These are phyloP conservation scores for Oligia latruncula DNA, from an alignment of 2,888 invertebrate species.

Conservation along the genomic window DNA sequence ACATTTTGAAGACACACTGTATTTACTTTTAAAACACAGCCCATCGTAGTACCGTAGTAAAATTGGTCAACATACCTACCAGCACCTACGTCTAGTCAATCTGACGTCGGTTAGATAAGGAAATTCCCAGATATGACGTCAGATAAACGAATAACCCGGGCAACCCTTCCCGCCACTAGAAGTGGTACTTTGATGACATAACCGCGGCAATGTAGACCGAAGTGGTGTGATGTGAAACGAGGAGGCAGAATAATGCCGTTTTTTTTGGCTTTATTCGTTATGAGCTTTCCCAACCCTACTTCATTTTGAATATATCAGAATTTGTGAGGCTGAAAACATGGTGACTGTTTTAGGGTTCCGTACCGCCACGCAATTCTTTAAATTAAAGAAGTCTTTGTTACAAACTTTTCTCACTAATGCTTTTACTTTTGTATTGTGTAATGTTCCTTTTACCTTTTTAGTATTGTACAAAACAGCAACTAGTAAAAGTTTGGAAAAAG, in stretches of 20 bases:
- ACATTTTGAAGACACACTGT: too few species aligned
- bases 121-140: slow-evolving; percentile 36
- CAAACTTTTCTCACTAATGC: too few species aligned
- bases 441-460: too few species aligned
- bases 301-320: slow-evolving; percentile 31
- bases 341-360: not conserved
- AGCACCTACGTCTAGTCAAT: not conserved
- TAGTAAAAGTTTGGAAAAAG: too few species aligned
- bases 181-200: slow-evolving; percentile 35
- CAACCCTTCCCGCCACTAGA: slow-evolving; percentile 27
- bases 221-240: slow-evolving; percentile 22
- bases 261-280: slow-evolving; percentile 14
- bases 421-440: too few species aligned
- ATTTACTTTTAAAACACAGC: not conserved
- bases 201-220: slow-evolving; percentile 31
- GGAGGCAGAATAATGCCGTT: slow-evolving; percentile 17
- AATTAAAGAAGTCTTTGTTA: too few species aligned
- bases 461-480: too few species aligned
- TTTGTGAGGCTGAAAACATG: slow-evolving; percentile 12
- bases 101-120: not conserved
- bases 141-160: slow-evolving; percentile 34
- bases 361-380: too few species aligned
- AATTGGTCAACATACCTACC: not conserved
- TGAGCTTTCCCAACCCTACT: slow-evolving; percentile 21
- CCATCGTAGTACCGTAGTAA: not conserved